These are phyloP conservation scores for Schizothorax lantsangensis DNA, from an alignment of 2,797 vertebrate species.

Conservation along the genomic window DNA sequence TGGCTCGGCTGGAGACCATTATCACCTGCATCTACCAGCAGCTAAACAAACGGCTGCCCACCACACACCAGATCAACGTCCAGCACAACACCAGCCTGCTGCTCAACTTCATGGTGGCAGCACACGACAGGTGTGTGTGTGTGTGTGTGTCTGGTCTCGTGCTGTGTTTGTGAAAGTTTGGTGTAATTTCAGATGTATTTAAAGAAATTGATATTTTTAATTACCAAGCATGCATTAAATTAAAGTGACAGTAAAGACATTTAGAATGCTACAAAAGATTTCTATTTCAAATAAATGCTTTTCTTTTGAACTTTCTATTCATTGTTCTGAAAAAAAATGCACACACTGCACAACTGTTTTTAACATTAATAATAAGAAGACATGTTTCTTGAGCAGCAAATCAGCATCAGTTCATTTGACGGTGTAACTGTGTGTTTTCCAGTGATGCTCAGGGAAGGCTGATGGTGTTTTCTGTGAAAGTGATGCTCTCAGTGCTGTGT, in stretches of 20 bases:
- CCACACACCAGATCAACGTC: constrained; percentile 96
- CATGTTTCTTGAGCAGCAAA: background rate
- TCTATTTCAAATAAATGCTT: background rate
- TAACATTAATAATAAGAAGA: background rate
- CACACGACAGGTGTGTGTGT: constrained; percentile 82
- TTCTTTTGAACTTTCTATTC: background rate
- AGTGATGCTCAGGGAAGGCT: constrained; percentile 89
- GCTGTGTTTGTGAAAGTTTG: constrained; percentile 1
- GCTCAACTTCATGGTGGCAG: constrained; percentile 89
- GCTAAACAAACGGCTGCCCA: constrained; percentile 96
- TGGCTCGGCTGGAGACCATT: constrained; percentile 95
- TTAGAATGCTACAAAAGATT: background rate
- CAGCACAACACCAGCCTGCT: constrained; percentile 95
- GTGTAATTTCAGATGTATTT: background rate
- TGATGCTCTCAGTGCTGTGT: constrained; percentile 92
- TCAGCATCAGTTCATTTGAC: background rate
- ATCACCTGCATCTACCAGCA: constrained; percentile 97
- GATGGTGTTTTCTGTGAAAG: constrained; percentile 92
- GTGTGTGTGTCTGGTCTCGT: constrained; percentile 8
- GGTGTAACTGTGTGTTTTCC: constrained; percentile 65
- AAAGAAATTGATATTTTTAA: too few relatives aligned
- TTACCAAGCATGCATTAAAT: background rate
- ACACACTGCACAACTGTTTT: background rate
- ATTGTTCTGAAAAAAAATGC: too few relatives aligned
- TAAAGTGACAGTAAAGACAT: background rate